Evolutionary conservation across 2,888 invertebrate genomes (phyloP).

Genomic region (Eudasyphora cyanicolor): DNA sequence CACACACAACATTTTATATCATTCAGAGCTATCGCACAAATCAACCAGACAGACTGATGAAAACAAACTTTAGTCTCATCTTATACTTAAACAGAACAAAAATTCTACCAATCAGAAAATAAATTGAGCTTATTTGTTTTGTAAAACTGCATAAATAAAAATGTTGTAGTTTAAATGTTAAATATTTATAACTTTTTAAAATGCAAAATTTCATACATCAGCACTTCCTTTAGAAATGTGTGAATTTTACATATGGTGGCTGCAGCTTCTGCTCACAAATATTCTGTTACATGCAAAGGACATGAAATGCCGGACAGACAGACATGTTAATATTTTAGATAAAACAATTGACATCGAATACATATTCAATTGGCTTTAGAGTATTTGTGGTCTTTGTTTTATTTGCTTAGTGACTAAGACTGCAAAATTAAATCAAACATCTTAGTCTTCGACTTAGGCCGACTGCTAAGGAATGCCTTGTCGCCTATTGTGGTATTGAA

Average conservation of each 20-base stretch:
- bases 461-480: background rate
- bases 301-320: too few species aligned
- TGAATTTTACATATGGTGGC: background rate
- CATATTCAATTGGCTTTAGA: background rate
- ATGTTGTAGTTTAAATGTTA: background rate
- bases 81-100: too few species aligned
- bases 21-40: too few species aligned
- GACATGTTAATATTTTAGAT: too few species aligned
- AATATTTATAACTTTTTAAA: background rate
- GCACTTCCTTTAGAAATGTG: background rate
- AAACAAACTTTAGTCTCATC: too few species aligned
- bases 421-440: background rate
- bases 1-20: too few species aligned
- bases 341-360: too few species aligned
- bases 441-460: background rate
- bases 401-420: background rate
- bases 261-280: background rate
- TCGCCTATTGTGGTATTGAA: constrained; percentile 5
- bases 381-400: background rate
- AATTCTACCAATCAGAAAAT: too few species aligned
- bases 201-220: background rate
- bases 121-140: background rate
- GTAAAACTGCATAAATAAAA: background rate
- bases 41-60: too few species aligned
- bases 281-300: background rate